These are phyloP conservation scores for Parasteatoda lunata DNA, from an alignment of 2,888 invertebrate genomes.

Conservation along the genomic window DNA sequence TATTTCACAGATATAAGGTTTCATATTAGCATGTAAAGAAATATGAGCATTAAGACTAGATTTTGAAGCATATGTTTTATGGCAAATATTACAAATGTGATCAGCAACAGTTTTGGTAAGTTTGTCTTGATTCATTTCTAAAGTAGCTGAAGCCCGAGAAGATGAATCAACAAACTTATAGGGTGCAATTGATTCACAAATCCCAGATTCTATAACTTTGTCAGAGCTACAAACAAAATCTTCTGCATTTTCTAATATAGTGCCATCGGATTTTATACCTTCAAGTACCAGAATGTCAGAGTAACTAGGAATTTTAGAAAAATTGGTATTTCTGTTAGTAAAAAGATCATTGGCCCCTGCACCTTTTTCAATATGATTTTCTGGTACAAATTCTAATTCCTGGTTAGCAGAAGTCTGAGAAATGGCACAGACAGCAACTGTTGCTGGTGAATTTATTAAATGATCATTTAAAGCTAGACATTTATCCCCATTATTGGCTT, in stretches of 20 bases:
- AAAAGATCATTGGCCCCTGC: neutral
- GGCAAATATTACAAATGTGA: neutral
- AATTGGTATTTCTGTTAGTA: neutral
- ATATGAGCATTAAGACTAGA: constrained; percentile 11
- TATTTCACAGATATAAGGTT: constrained; percentile 32
- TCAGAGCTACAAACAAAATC: neutral
- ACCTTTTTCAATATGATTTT: neutral
- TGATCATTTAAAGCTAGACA: neutral
- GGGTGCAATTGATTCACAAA: neutral
- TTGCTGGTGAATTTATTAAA: neutral
- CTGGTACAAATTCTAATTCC: neutral
- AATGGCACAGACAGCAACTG: neutral
- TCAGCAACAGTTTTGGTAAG: neutral
- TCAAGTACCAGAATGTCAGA: no score
- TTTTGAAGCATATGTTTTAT: neutral
- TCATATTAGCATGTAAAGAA: constrained; percentile 15
- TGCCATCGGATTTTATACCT: no score
- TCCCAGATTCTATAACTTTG: neutral
- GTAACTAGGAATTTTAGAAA: no score
- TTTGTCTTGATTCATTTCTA: neutral
- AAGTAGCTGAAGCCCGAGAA: neutral
- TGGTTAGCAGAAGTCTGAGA: neutral
- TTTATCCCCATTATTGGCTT: neutral
- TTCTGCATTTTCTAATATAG: neutral
- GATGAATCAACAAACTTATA: neutral